Conservation (phyloP, 1,140 invertebrate genomes). For the Apis florea region DNA sequence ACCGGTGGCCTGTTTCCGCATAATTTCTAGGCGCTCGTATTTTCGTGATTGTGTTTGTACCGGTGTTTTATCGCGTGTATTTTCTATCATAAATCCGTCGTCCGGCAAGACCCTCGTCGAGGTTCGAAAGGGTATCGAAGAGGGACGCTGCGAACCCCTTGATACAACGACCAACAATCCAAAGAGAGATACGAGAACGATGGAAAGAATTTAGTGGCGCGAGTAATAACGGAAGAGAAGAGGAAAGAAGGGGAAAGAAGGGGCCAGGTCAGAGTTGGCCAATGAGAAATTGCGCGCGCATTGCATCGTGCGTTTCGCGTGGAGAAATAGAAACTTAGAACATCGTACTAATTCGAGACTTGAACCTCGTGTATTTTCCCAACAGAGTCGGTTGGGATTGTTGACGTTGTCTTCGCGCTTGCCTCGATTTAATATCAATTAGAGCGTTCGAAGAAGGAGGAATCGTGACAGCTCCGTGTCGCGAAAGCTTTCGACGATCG, state of each 20-base stretch:
- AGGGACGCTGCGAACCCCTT: slow-evolving; percentile 9
- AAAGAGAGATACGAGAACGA: slow-evolving; percentile 32
- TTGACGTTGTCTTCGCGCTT: background rate
- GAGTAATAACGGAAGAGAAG: background rate
- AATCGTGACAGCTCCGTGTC: background rate
- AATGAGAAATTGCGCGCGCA: slow-evolving; percentile 72
- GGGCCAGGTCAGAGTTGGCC: slow-evolving; percentile 65
- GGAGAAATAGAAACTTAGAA: slow-evolving; percentile 32
- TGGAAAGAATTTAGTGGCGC: slow-evolving; percentile 31
- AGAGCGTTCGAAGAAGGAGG: background rate
- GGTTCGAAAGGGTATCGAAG: slow-evolving; percentile 35
- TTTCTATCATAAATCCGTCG: slow-evolving; percentile 76
- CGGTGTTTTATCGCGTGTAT: slow-evolving; percentile 75
- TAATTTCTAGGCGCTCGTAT: slow-evolving; percentile 45
- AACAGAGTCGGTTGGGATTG: background rate
- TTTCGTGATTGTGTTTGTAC: slow-evolving; percentile 23
- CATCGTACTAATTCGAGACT: slow-evolving; percentile 1
- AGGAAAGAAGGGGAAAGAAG: background rate
- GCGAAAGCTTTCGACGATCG: background rate
- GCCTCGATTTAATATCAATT: background rate
- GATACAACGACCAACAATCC: slow-evolving; percentile 35
- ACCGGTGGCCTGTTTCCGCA: slow-evolving; percentile 36
- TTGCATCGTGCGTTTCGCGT: slow-evolving; percentile 50
- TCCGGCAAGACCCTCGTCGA: slow-evolving; percentile 22
- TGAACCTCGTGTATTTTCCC: background rate